A percentile compares a stretch with the other conserved stretches of the same genome.
Evolutionary conservation across 2,113 vertebrate species (phyloP).

Genomic region (Amazona vittata): DNA sequence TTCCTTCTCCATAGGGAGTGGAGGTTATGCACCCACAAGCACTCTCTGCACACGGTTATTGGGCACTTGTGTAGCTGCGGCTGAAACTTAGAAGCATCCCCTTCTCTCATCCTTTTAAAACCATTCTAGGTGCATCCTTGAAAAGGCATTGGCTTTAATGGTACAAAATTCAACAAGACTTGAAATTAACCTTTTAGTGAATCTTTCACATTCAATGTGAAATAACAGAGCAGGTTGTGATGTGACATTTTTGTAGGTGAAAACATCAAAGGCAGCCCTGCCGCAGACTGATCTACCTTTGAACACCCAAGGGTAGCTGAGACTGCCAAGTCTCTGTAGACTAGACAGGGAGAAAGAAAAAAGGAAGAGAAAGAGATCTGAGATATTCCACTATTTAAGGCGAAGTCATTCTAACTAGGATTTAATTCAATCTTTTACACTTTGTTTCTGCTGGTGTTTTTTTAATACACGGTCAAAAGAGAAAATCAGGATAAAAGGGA

Average conservation of each 20-base stretch:
- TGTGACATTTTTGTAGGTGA: slow-evolving; percentile 86
- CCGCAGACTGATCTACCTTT: slow-evolving; percentile 83
- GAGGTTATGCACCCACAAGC: background rate
- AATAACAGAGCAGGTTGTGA: slow-evolving; percentile 81
- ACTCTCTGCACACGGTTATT: rapidly evolving
- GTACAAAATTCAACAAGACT: slow-evolving; percentile 75
- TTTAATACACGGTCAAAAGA: slow-evolving; percentile 67
- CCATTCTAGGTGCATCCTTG: background rate
- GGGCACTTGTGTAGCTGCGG: rapidly evolving
- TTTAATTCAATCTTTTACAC: slow-evolving; percentile 66
- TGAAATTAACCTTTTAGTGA: slow-evolving; percentile 85
- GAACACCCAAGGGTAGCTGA: slow-evolving; percentile 84
- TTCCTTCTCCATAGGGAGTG: background rate
- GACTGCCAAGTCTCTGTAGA: slow-evolving; percentile 86
- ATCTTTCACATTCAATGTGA: slow-evolving; percentile 79
- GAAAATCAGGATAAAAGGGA: slow-evolving; percentile 68
- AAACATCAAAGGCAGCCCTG: slow-evolving; percentile 84
- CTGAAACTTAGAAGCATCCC: background rate
- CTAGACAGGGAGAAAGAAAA: slow-evolving; percentile 68
- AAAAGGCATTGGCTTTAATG: slow-evolving; percentile 59
- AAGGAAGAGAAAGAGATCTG: slow-evolving; percentile 70
- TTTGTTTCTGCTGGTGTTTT: slow-evolving; percentile 50
- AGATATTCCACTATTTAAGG: slow-evolving; percentile 76
- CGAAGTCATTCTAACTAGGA: slow-evolving; percentile 70
- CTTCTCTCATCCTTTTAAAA: background rate